Base-by-base conservation (phyloP, 2,797 vertebrate genomes). In the Leptoclinus maculatus region DNA sequence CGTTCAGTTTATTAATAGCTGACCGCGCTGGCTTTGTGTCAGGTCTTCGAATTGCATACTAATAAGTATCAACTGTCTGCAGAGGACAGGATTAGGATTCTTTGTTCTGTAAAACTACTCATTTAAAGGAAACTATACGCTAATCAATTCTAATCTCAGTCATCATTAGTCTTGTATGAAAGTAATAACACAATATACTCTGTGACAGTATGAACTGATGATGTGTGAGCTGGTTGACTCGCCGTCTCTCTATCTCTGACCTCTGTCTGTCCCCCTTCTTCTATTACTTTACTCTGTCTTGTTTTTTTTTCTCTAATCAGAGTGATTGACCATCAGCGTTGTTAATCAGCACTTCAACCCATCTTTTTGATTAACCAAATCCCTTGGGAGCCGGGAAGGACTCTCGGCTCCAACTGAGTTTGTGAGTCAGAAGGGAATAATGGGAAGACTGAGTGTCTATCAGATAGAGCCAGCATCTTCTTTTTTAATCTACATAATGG, bases 401-500 rank as follows among this genome's bases (percentile, higher is more conserved):
- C 78, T 73, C 72, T 69, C 7, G 51, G 19, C 66, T 57, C 62
- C 82, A 45, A n/a, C 71, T 74, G 76, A 79, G 70, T 53, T 49
- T 29, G 36, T 9, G 13, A n/a, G 56, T 32, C 23, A 58, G 41
- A 6, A 77, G 13, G 54, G 65, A 80, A 68, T 21, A 32, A 74
- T 34, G 56, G 53, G 47, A 57, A 62, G 38, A 38, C 58, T 8
- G 43, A 71, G 73, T 23, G 73, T 72, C 76, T 70, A 83, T 83
- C 81, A 87, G 78, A 83, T 67, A 54, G 10, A 65, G 29, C 25
- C 14, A 32, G 65, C 64, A 9, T 63, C 79, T 80, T 64, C 77
- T 86, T 76, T 81, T 94, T 89, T 91, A 82, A 94, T 94, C 88
- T 90, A 63, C 78, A 76, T 89, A 70, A 93, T 91, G 53, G 72